Evolutionary conservation across 2,113 vertebrate genomes (phyloP), one percentile per base, ranked within the genome.

Genomic region (Chitala chitala): DNA sequence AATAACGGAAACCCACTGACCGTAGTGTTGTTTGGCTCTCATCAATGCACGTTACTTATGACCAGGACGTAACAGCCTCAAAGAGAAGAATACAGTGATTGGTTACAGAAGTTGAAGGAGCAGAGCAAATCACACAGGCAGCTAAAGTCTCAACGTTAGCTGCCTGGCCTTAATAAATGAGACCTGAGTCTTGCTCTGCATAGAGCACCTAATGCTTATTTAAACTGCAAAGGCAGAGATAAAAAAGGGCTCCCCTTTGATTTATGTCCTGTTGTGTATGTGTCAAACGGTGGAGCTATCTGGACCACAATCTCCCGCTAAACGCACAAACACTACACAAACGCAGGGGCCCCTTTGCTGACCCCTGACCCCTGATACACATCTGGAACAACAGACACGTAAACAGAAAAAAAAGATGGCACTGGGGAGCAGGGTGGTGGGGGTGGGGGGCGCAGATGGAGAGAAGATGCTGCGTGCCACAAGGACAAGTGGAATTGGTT

Each of bases 261-360:
- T 92, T 91, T 91, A 92, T 90, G 88, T 87, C 83, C 86, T 80
- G 83, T 85, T 90, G 86, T 88, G 86, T 87, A 78, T 75, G 63
- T 89, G 87, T 88, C 87, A 89, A 77, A 50, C 75, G 71, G 81
- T 78, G 50, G 36, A 66, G 78, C 82, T 91, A 91, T 91, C 90
- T 29, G 73, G 81, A 88, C 80, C 83, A 89, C 83, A 81, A 92
- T 91, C 89, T 90, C 80, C 84, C 89, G 80, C 72, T 85, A 87
- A 84, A 91, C 84, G 87, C 29, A 84, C 81, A 79, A 83, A 82
- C 50, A 83, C 81, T 84, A 90, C 86, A 86, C 85, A 84, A 58
- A 79, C 50, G 75, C 65, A 69, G 78, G 82, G 82, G 84, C 88
- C 86, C 84, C 77, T 77, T 72, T 88, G 88, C 85, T 81, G 80